These are phyloP conservation scores for Polydrusus pterygomalis DNA, from an alignment of 2,888 invertebrate genomes.

Conservation along the genomic window DNA sequence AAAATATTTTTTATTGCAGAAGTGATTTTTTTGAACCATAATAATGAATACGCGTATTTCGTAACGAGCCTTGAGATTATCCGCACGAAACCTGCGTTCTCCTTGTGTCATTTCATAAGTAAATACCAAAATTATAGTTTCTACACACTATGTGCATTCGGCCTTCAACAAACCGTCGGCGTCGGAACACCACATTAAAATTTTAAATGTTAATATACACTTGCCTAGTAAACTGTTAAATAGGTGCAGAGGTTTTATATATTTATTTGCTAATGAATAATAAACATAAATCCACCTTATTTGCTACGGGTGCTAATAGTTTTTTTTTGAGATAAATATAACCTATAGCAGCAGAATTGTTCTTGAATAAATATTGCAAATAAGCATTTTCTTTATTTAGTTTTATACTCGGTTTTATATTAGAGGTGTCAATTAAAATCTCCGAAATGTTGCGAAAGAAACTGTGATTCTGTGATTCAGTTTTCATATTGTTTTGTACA, in stretches of 20 bases:
- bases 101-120: conserved; percentile 12
- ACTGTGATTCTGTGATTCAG: no score
- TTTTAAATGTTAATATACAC: conserved; percentile 26
- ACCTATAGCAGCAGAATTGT: no score
- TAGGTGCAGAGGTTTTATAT: conserved; percentile 1
- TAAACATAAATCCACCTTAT: background rate
- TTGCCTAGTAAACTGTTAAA: conserved; percentile 21
- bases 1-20: background rate
- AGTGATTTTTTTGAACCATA: background rate
- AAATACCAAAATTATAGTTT: conserved; percentile 25
- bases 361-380: no score
- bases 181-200: conserved; percentile 18
- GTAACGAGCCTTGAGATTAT: conserved; percentile 8
- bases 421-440: no score
- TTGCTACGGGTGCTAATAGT: background rate
- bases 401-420: no score
- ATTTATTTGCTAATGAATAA: conserved; percentile 3
- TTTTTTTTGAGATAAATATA: background rate
- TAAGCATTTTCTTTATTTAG: no score
- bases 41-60: conserved; percentile 14
- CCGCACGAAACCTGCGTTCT: conserved; percentile 18
- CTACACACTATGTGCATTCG: conserved; percentile 30
- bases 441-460: no score
- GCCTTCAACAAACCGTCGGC: conserved; percentile 26
- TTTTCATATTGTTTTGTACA: no score